Evolutionary conservation across 2,113 vertebrate genomes (phyloP).

Genomic region (Ciconia maguari): DNA sequence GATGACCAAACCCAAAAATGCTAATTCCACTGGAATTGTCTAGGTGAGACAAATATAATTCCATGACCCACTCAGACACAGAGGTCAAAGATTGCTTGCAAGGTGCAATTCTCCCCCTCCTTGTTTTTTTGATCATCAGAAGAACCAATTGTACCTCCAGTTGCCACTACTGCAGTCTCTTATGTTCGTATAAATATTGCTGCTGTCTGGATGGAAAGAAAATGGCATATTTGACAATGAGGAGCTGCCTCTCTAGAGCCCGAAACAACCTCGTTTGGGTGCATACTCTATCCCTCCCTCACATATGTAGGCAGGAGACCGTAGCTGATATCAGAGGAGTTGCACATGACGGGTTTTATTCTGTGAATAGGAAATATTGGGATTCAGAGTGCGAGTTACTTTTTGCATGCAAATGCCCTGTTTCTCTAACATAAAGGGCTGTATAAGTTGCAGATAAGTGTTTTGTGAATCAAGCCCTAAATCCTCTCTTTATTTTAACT

Average conservation of each 20-base stretch:
- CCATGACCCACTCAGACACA: neutral
- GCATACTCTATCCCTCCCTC: neutral
- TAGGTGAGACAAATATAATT: neutral
- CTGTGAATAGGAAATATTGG: constrained; percentile 23
- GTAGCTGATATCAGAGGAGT: neutral
- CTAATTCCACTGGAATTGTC: neutral
- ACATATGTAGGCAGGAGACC: neutral
- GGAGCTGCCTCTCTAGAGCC: neutral
- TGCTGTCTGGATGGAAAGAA: neutral
- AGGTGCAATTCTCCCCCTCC: neutral
- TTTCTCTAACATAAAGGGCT: constrained; percentile 37
- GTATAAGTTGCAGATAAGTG: constrained; percentile 22
- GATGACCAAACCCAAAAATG: neutral
- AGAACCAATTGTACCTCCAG: neutral
- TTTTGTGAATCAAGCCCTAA: neutral
- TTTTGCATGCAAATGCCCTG: constrained; percentile 56
- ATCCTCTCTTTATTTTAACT: constrained; percentile 20
- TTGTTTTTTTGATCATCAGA: neutral
- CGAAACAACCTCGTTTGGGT: neutral
- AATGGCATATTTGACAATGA: neutral
- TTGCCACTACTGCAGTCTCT: neutral
- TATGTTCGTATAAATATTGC: neutral
- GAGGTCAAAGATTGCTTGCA: neutral
- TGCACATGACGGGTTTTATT: constrained; percentile 48
- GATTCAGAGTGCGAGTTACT: constrained; percentile 31